Evolutionary conservation across 2,888 invertebrate species (phyloP).

Genomic region (Nezara viridula): DNA sequence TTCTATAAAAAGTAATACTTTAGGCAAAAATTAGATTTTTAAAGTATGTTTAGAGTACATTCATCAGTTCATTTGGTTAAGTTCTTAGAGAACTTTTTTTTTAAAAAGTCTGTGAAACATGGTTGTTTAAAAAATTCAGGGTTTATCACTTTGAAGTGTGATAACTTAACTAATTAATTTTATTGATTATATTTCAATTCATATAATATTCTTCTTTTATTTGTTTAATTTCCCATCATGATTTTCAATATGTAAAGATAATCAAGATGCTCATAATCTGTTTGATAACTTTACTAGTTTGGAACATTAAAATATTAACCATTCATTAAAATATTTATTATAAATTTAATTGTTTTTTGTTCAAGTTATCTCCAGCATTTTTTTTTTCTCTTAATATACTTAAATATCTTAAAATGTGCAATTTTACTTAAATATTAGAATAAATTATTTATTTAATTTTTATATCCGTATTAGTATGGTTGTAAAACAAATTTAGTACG

Average conservation of each 20-base stretch:
- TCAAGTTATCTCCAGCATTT: neutral
- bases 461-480: constrained; percentile 8
- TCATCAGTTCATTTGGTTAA: neutral
- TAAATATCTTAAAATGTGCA: constrained; percentile 21
- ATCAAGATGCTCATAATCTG: neutral
- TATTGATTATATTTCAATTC: neutral
- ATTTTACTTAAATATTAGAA: constrained; percentile 25
- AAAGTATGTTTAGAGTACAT: neutral
- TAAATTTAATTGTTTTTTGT: neutral
- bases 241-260: neutral
- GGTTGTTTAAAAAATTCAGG: constrained; percentile 44
- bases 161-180: constrained; percentile 26
- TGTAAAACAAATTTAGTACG: neutral
- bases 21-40: constrained; percentile 47
- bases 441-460: constrained; percentile 41
- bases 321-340: neutral
- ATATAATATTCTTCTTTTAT: neutral
- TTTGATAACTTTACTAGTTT: neutral
- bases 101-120: neutral
- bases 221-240: neutral
- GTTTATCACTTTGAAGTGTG: constrained; percentile 55
- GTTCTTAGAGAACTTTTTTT: neutral
- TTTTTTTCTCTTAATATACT: neutral
- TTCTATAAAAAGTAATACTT: constrained; percentile 40
- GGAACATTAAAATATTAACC: neutral